Percentiles rank a stretch among this genome's conserved stretches.
These are phyloP conservation scores for Papilio polytes DNA, from an alignment of 1,140 invertebrate genomes.

Conservation along the genomic window DNA sequence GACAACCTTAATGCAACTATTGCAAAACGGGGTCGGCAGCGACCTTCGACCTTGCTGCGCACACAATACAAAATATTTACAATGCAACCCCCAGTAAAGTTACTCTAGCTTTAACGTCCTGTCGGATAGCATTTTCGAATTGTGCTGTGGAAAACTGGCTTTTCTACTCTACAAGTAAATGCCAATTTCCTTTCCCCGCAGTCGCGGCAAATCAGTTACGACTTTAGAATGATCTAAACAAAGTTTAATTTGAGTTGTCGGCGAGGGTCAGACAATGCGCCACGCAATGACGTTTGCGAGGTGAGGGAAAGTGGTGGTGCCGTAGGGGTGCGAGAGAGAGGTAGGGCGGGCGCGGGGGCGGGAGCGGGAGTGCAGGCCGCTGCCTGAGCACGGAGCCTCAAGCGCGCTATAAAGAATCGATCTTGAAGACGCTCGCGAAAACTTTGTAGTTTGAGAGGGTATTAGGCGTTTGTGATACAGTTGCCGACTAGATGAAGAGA, in stretches of 20 bases:
- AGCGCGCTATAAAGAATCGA: slow-evolving; percentile 75
- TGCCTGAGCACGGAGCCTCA: slow-evolving; percentile 67
- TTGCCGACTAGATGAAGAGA: background rate
- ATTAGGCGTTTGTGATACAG: background rate
- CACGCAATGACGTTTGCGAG: slow-evolving; percentile 80
- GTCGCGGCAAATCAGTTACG: slow-evolving; percentile 48
- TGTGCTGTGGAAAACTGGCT: slow-evolving; percentile 80
- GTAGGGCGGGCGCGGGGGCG: slow-evolving; percentile 67
- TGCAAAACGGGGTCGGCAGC: slow-evolving; percentile 43
- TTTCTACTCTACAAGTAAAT: slow-evolving; percentile 80
- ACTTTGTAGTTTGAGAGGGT: slow-evolving; percentile 42
- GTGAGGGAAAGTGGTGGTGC: slow-evolving; percentile 55
- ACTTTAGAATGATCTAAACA: slow-evolving; percentile 51
- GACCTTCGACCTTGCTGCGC: slow-evolving; percentile 48
- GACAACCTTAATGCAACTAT: slow-evolving; percentile 52
- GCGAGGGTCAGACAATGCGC: slow-evolving; percentile 74
- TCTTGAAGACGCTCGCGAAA: slow-evolving; percentile 71
- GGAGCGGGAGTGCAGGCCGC: slow-evolving; percentile 72
- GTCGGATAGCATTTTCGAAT: slow-evolving; percentile 77
- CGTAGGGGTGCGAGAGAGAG: slow-evolving; percentile 55
- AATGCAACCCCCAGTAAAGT: slow-evolving; percentile 44
- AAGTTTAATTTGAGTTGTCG: slow-evolving; percentile 51
- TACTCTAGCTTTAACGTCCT: slow-evolving; percentile 57
- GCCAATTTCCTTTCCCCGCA: slow-evolving; percentile 78
- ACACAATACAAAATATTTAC: slow-evolving; percentile 37